Base-by-base conservation (phyloP, 2,113 vertebrate species). In the Centrocercus urophasianus region DNA sequence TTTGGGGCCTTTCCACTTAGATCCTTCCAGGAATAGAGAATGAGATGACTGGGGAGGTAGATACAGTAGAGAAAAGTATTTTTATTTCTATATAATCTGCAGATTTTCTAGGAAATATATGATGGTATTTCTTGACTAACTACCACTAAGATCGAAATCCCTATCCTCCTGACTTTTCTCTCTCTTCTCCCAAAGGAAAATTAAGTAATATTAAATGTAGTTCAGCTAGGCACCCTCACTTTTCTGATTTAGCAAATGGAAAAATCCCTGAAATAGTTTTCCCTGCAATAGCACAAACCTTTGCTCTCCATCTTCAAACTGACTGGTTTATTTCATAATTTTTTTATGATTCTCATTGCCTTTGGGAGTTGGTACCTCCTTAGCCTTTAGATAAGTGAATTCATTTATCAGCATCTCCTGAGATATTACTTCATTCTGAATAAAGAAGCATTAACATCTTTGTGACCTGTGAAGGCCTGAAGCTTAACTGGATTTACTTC, bases 401-500 rank as follows among this genome's bases (percentile, higher is more conserved):
- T 83, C 2, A 67, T 59, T 45, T 88, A 16, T 47, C 59, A 56
- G 57, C 42, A 78, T 74, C 57, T 90, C 75, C 45, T 71, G 80
- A 90, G 87, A 65, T 83, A 86, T 57, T 83, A 59, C 72, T 86
- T 90, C 42, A 67, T 75, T 71, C 67, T 48, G 50, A 79, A 86
- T 75, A 66, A 75, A 83, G 50, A 71, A 71, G 79, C 67, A 91
- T 63, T 93, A 67, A 89, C 52, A 43, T 52, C 65, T 81, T 73
- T 83, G 57, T 90, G 91, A 79, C 73, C 67, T 85, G n/a, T 79
- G 85, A 54, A 7, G 30, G 69, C 59, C 92, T 81, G 57, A 16
- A 48, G 54, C 13, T 95, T 43, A 64, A 71, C 40, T 76, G 43
- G 72, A 60, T 86, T 82, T 72, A 71, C 8, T 74, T 69, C 19